These are phyloP conservation scores for Drosophila sturtevanti DNA, from an alignment of 1,140 invertebrate species.

Conservation along the genomic window DNA sequence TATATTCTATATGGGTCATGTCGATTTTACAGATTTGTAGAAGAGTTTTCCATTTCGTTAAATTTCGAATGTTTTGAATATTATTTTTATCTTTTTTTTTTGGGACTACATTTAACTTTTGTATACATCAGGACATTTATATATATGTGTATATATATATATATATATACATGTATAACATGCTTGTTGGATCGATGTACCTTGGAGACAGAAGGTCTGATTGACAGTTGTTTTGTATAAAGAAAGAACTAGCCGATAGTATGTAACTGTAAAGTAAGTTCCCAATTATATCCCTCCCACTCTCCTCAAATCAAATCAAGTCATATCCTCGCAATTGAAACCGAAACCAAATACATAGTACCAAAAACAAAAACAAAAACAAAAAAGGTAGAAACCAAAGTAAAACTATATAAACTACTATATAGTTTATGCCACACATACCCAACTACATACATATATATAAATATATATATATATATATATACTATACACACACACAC, in stretches of 20 bases:
- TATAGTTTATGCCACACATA: slow-evolving; percentile 49
- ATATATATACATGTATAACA: neutral
- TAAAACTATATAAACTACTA: slow-evolving; percentile 34
- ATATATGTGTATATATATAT: slow-evolving; percentile 24
- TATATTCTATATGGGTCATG: slow-evolving; percentile 34
- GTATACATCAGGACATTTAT: slow-evolving; percentile 30
- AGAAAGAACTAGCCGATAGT: slow-evolving; percentile 1
- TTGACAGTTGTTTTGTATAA: slow-evolving; percentile 7
- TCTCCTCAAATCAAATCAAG: slow-evolving; percentile 12
- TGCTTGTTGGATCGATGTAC: slow-evolving; percentile 14
- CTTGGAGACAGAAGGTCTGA: slow-evolving; percentile 5
- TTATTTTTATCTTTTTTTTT: slow-evolving; percentile 32
- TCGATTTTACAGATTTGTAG: slow-evolving; percentile 43
- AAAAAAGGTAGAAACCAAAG: slow-evolving; percentile 22
- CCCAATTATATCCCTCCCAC: neutral
- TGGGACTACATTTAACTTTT: slow-evolving; percentile 40
- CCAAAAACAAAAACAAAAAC: slow-evolving; percentile 47
- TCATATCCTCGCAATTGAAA: slow-evolving; percentile 57
- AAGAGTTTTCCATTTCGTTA: slow-evolving; percentile 19
- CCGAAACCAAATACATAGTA: slow-evolving; percentile 25
- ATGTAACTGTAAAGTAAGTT: slow-evolving; percentile 13
- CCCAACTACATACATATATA: slow-evolving; percentile 48
- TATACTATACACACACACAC: slow-evolving; percentile 11
- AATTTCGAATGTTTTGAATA: slow-evolving; percentile 22
- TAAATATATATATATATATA: slow-evolving; percentile 23